Conservation (phyloP, 2,888 invertebrate species). For the Suillia variegata region DNA sequence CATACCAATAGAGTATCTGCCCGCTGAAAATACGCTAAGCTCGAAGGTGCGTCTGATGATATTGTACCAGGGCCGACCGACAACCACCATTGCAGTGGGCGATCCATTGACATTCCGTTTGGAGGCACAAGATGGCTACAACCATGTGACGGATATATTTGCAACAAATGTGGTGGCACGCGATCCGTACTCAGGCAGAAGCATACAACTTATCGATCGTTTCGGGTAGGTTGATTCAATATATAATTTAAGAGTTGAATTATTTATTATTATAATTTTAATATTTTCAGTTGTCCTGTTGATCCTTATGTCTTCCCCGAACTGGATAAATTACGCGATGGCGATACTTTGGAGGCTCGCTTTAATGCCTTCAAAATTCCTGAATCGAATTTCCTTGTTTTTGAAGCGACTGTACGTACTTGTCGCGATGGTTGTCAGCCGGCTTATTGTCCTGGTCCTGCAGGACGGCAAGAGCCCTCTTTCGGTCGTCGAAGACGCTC, state of each 20-base stretch:
- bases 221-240: conserved; percentile 82
- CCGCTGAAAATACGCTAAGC: conserved; percentile 88
- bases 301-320: conserved; percentile 92
- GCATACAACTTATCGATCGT: conserved; percentile 87
- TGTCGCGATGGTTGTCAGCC: conserved; percentile 90
- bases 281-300: conserved; percentile 77
- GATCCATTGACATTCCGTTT: conserved; percentile 88
- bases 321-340: conserved; percentile 81
- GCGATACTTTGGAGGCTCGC: conserved; percentile 86
- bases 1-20: conserved; percentile 89
- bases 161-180: conserved; percentile 91
- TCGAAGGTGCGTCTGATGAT: conserved; percentile 84
- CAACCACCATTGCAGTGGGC: conserved; percentile 91
- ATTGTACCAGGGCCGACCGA: conserved; percentile 87
- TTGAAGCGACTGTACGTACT: conserved; percentile 88
- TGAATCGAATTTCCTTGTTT: conserved; percentile 90
- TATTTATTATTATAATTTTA: background rate
- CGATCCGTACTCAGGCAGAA: conserved; percentile 89
- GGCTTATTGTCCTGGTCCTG: conserved; percentile 81
- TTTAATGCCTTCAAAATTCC: conserved; percentile 95
- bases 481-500: conserved; percentile 73
- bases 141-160: conserved; percentile 87
- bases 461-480: conserved; percentile 81
- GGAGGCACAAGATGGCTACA: conserved; percentile 88
- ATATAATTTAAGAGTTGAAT: background rate